Percentiles rank a stretch among this genome's conserved stretches.
These are phyloP conservation scores for Peromyscus leucopus DNA, from an alignment of 2,113 vertebrate species.

Conservation along the genomic window DNA sequence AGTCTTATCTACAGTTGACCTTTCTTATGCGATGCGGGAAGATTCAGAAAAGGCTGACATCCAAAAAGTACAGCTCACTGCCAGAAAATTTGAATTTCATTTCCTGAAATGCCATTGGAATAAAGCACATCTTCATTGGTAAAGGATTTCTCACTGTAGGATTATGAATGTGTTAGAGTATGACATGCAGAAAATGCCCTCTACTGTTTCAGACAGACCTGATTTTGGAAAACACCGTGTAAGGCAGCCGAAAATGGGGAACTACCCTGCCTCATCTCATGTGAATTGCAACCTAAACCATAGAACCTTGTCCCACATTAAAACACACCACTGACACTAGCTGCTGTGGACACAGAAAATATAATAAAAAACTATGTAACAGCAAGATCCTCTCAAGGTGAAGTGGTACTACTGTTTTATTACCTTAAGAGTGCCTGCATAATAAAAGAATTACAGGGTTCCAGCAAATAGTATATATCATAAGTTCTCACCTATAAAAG, in stretches of 20 bases:
- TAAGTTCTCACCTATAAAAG: constrained; percentile 65
- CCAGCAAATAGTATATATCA: constrained; percentile 78
- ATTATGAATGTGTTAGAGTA: constrained; percentile 16
- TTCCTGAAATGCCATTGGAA: constrained; percentile 76
- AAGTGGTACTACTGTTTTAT: constrained; percentile 72
- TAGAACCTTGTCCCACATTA: constrained; percentile 17
- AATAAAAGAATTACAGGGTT: constrained; percentile 64
- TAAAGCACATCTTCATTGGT: constrained; percentile 73
- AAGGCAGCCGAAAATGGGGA: neutral
- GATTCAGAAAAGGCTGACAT: constrained; percentile 49
- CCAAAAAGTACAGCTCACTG: constrained; percentile 65
- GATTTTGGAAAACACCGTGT: constrained; percentile 49
- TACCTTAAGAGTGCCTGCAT: constrained; percentile 45
- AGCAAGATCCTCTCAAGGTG: constrained; percentile 74
- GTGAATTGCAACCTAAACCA: neutral
- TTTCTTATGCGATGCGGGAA: constrained; percentile 64
- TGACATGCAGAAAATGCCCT: constrained; percentile 78
- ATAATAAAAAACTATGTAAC: constrained; percentile 61
- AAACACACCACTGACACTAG: constrained; percentile 31
- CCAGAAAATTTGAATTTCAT: constrained; percentile 79
- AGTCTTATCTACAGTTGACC: constrained; percentile 69
- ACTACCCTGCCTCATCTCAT: neutral
- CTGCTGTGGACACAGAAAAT: constrained; percentile 55
- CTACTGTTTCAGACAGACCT: constrained; percentile 66
- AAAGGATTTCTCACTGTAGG: constrained; percentile 71